Conservation (phyloP, 2,113 vertebrate genomes). For the Rattus norvegicus region DNA sequence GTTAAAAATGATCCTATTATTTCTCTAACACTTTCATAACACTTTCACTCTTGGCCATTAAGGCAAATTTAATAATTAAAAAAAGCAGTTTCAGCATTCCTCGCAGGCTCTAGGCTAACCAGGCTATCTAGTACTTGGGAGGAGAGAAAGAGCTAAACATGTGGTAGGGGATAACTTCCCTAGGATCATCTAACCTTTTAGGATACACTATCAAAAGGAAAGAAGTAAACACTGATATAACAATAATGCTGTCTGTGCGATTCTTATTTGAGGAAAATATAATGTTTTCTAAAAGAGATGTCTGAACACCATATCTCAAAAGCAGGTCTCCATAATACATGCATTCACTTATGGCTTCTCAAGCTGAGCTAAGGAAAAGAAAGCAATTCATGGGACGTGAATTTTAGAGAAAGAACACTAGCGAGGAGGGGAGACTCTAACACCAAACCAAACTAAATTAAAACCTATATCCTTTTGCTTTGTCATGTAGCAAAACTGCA, state of each 20-base stretch:
- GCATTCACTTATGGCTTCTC: background rate
- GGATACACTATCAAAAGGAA: background rate
- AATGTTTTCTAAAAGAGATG: background rate
- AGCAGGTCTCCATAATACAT: background rate
- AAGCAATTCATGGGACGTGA: background rate
- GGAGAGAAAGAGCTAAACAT: background rate
- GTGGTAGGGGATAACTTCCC: background rate
- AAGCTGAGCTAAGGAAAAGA: background rate
- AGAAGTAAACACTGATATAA: background rate
- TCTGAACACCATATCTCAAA: constrained; percentile 18
- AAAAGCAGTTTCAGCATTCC: background rate
- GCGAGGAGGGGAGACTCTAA: background rate
- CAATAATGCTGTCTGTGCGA: background rate
- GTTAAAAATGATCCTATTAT: background rate
- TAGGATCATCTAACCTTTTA: background rate
- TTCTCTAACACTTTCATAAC: background rate
- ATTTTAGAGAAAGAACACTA: background rate
- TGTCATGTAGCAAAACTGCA: background rate
- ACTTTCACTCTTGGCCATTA: background rate
- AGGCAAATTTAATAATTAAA: background rate
- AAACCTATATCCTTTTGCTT: background rate
- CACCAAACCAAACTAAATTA: background rate
- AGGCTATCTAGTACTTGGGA: background rate
- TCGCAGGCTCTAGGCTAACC: background rate
- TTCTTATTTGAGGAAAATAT: background rate